Evolutionary conservation across 2,888 invertebrate species (phyloP).

Genomic region (Sphaerophoria taeniata): DNA sequence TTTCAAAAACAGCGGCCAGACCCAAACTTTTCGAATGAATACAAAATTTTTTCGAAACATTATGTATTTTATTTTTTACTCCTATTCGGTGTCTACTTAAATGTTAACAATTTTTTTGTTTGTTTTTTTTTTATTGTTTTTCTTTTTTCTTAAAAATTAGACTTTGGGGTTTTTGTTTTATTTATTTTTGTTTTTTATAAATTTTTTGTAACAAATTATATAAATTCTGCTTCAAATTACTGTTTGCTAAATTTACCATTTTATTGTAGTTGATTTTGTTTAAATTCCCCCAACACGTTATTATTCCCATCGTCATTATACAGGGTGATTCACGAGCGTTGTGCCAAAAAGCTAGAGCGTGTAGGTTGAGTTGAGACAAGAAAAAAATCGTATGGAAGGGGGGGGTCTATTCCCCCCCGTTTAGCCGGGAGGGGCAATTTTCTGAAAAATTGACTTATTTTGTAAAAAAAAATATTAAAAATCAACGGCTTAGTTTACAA

Average conservation of each 20-base stretch:
- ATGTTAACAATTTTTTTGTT: conserved; percentile 49
- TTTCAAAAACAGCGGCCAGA: no score
- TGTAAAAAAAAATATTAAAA: no score
- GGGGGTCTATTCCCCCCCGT: no score
- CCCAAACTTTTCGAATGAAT: neutral
- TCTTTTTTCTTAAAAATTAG: conserved; percentile 60
- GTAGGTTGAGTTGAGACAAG: no score
- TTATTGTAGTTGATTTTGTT: conserved; percentile 22
- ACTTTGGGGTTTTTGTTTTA: conserved; percentile 41
- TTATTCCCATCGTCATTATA: conserved; percentile 26
- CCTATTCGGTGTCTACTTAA: conserved; percentile 72
- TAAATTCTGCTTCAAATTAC: conserved; percentile 54
- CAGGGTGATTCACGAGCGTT: no score
- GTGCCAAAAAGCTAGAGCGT: no score
- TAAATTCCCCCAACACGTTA: conserved; percentile 41
- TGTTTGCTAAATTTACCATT: conserved; percentile 35
- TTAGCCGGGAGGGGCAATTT: no score
- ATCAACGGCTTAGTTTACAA: no score
- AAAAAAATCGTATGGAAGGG: no score
- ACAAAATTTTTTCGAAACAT: conserved; percentile 4
- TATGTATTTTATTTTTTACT: conserved; percentile 53
- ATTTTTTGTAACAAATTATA: conserved; percentile 56
- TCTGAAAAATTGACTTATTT: no score
- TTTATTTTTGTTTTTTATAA: neutral
- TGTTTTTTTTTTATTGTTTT: conserved; percentile 37